Percentiles rank a stretch among this genome's conserved stretches.
Evolutionary conservation across 2,113 vertebrate genomes (phyloP).

Genomic region (Typhlomys cinereus): DNA sequence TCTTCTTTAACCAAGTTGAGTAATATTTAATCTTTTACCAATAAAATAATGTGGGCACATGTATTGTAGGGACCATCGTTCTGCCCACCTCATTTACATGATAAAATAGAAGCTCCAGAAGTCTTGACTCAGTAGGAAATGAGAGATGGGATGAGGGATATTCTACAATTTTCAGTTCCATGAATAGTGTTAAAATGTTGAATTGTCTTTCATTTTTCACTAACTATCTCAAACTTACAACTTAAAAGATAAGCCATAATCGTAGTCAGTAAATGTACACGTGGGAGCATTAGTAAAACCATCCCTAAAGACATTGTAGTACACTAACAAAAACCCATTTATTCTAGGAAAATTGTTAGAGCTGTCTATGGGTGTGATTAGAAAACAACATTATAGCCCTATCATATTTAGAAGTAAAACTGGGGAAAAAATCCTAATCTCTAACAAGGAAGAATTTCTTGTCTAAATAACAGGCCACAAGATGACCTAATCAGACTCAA

Average conservation of each 20-base stretch:
- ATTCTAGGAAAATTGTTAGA: neutral
- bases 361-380: neutral
- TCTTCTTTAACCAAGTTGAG: neutral
- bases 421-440: neutral
- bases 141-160: neutral
- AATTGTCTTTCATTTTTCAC: neutral
- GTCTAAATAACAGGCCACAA: neutral
- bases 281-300: neutral
- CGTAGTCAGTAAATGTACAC: neutral
- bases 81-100: neutral
- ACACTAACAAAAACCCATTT: neutral
- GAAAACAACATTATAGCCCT: neutral
- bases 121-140: neutral
- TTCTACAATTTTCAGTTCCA: neutral
- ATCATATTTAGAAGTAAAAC: constrained; percentile 44
- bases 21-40: neutral
- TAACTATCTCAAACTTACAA: neutral
- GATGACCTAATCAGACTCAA: neutral
- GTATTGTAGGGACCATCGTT: neutral
- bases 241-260: neutral
- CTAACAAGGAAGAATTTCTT: neutral
- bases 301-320: neutral
- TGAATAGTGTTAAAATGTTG: neutral
- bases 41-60: neutral
- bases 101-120: neutral